Conservation (phyloP, 2,113 vertebrate species). For the Psilopsiagon aurifrons region DNA sequence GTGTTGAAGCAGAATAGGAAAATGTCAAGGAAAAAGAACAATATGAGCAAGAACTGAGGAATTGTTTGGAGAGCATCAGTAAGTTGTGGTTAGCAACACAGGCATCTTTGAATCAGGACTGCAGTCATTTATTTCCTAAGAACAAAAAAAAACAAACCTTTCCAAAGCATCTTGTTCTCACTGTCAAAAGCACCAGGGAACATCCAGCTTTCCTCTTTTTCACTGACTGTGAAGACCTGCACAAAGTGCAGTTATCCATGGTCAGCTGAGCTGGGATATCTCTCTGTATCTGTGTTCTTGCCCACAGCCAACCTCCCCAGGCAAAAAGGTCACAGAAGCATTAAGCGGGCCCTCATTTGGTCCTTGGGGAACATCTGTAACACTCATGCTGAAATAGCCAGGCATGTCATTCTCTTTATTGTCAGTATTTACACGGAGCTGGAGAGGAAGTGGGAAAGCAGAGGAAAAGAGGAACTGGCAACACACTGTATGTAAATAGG, state of each 20-base stretch:
- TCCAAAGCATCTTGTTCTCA: not conserved
- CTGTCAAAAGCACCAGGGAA: not conserved
- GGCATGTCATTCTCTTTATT: not conserved
- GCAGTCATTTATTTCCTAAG: not conserved
- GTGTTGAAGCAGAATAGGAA: not conserved
- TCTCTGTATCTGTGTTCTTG: not conserved
- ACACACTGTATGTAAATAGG: not conserved
- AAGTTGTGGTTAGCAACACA: not conserved
- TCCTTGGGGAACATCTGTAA: too few relatives aligned
- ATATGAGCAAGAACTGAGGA: not conserved
- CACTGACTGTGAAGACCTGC: not conserved
- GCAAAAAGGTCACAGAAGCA: not conserved
- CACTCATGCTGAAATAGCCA: not conserved
- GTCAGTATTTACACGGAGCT: not conserved
- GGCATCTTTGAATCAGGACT: not conserved
- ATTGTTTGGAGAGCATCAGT: not conserved
- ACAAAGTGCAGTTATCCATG: not conserved
- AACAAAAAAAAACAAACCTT: not conserved
- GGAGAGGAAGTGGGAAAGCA: not conserved
- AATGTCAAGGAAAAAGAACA: not conserved
- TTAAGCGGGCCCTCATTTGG: not conserved
- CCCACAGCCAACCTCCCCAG: not conserved
- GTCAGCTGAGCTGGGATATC: not conserved
- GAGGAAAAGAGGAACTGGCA: not conserved
- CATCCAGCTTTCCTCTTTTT: not conserved